A percentile compares a stretch with the other conserved stretches of the same genome.
Evolutionary conservation across 2,113 vertebrate genomes (phyloP).

Genomic region (Mobula birostris): DNA sequence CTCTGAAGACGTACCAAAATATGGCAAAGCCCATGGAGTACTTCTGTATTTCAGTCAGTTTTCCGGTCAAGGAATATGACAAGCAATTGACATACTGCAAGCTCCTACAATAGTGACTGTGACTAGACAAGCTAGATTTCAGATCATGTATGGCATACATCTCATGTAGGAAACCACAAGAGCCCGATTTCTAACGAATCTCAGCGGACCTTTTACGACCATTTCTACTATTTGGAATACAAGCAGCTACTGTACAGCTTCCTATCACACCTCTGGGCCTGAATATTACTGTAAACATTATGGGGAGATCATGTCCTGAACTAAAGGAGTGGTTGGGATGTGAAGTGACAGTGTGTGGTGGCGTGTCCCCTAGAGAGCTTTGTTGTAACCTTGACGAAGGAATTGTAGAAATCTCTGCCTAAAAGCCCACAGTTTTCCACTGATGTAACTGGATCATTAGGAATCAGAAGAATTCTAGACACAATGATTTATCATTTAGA

Average conservation of each 20-base stretch:
- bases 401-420: background rate
- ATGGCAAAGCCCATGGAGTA: too few relatives aligned
- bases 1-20: too few relatives aligned
- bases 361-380: background rate
- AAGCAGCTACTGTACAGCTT: background rate
- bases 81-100: too few relatives aligned
- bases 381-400: background rate
- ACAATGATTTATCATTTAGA: background rate
- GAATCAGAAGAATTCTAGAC: background rate
- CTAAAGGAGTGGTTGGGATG: too few relatives aligned
- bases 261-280: background rate
- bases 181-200: too few relatives aligned
- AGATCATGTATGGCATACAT: too few relatives aligned
- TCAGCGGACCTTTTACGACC: too few relatives aligned
- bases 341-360: background rate
- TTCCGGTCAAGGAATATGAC: too few relatives aligned
- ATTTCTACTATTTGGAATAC: background rate
- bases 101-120: too few relatives aligned
- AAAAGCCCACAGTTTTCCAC: background rate
- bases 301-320: background rate
- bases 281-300: background rate
- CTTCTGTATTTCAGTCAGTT: too few relatives aligned
- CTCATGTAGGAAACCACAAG: too few relatives aligned
- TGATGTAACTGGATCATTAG: background rate
- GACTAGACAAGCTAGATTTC: too few relatives aligned